phyloP scores from a whole-genome alignment of 2,113 vertebrate genomes.

The Saguinus imperator region DNA sequence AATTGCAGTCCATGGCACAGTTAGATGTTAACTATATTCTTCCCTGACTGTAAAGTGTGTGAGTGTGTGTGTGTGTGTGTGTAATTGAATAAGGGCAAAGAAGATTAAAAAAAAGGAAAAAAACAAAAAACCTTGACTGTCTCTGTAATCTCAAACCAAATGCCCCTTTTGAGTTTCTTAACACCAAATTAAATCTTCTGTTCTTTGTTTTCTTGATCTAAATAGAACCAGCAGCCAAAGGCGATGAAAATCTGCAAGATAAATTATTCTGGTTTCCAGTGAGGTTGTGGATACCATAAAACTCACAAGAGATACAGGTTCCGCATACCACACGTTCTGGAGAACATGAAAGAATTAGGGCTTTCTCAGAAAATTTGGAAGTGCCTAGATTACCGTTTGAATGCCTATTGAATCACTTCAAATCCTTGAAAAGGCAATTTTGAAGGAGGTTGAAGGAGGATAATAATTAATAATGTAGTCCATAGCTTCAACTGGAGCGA shows the following conservation, averaged over 20 bases:
- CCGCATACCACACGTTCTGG: neutral
- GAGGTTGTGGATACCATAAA: neutral
- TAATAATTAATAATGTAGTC: slow-evolving; percentile 5
- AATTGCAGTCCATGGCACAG: neutral
- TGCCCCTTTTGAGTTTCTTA: neutral
- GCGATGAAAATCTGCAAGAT: neutral
- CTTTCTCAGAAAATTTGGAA: neutral
- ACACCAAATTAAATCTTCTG: slow-evolving; percentile 19
- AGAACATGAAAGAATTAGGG: neutral
- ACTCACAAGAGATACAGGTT: neutral
- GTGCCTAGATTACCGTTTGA: slow-evolving; percentile 1
- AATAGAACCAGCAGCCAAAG: neutral
- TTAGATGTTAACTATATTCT: neutral
- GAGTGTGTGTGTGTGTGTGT: neutral
- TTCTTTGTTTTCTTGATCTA: slow-evolving; percentile 32
- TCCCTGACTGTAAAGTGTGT: neutral
- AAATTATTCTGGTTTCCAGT: slow-evolving; percentile 27
- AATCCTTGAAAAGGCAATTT: neutral
- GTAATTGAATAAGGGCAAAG: neutral
- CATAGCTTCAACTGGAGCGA: neutral
- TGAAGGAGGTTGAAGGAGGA: neutral
- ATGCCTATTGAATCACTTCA: slow-evolving; percentile 13
- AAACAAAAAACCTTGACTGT: neutral
- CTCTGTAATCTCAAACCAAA: neutral
- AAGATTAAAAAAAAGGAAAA: neutral